A percentile compares a stretch with the other conserved stretches of the same genome.
These are phyloP conservation scores for Cephus runcator DNA, from an alignment of 2,888 invertebrate species.

Conservation along the genomic window DNA sequence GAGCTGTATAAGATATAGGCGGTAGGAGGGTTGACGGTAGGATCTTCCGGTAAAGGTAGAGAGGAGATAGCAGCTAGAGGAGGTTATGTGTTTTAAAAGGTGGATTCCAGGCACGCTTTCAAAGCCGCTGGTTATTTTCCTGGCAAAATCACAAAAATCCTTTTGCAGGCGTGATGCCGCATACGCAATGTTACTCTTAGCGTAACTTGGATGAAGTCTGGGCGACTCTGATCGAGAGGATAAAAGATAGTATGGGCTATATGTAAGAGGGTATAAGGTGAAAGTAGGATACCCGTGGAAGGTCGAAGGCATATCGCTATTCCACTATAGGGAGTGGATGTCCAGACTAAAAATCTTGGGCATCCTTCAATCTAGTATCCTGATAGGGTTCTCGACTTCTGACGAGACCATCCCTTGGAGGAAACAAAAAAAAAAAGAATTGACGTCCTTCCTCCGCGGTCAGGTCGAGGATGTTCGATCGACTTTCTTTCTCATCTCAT, in stretches of 20 bases:
- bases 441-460: neutral
- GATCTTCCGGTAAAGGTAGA: neutral
- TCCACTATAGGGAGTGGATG: neutral
- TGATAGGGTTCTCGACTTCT: neutral
- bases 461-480: neutral
- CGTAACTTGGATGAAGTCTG: neutral
- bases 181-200: slow-evolving; percentile 21
- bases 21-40: neutral
- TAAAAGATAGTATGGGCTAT: neutral
- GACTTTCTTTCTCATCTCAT: neutral
- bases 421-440: neutral
- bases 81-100: slow-evolving; percentile 4
- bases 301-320: neutral
- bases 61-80: neutral
- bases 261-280: neutral
- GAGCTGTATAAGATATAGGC: neutral
- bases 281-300: neutral
- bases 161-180: slow-evolving; percentile 21
- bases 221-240: neutral
- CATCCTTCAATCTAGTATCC: neutral
- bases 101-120: slow-evolving; percentile 22
- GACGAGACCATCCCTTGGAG: neutral
- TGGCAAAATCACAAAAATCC: slow-evolving; percentile 24
- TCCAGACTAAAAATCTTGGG: neutral
- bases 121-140: slow-evolving; percentile 20